Percentiles rank a stretch among this genome's conserved stretches.
phyloP scores from a whole-genome alignment of 2,888 invertebrate genomes.

The Lithophane leautieri region DNA sequence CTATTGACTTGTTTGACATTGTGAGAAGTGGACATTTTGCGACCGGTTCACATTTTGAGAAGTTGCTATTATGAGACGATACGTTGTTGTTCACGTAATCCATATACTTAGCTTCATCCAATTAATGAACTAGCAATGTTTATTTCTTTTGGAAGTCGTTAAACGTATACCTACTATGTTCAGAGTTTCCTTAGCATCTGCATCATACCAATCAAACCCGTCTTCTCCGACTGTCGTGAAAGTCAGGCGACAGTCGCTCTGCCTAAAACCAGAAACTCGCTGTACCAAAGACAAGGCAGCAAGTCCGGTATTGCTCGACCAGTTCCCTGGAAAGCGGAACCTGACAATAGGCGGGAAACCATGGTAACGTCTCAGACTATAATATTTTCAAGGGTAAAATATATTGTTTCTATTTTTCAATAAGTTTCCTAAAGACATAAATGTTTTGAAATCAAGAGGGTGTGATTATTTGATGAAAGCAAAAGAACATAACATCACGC shows the following conservation, averaged over 20 bases:
- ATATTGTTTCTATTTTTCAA: background rate
- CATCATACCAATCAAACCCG: conserved; percentile 19
- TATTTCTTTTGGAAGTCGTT: background rate
- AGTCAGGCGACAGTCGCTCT: conserved; percentile 34
- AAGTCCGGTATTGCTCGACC: conserved; percentile 22
- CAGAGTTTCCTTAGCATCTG: background rate
- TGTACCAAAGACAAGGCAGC: conserved; percentile 33
- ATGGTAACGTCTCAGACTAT: background rate
- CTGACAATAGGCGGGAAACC: conserved; percentile 22
- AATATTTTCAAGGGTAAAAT: background rate
- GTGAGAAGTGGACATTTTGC: too few species aligned
- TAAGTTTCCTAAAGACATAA: background rate
- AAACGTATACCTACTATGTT: background rate
- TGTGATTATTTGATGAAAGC: background rate
- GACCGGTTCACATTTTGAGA: too few species aligned
- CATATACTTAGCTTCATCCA: background rate
- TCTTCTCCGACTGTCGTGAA: conserved; percentile 39
- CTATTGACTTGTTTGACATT: too few species aligned
- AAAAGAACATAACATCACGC: too few species aligned
- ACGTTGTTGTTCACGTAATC: too few species aligned
- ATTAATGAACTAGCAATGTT: background rate
- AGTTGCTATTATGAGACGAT: too few species aligned
- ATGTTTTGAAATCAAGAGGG: background rate
- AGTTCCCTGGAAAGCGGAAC: conserved; percentile 37
- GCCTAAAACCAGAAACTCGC: conserved; percentile 47